Percentiles rank a stretch among this genome's conserved stretches.
Evolutionary conservation across 1,140 invertebrate genomes (phyloP).

Genomic region (Nautilus pompilius): DNA sequence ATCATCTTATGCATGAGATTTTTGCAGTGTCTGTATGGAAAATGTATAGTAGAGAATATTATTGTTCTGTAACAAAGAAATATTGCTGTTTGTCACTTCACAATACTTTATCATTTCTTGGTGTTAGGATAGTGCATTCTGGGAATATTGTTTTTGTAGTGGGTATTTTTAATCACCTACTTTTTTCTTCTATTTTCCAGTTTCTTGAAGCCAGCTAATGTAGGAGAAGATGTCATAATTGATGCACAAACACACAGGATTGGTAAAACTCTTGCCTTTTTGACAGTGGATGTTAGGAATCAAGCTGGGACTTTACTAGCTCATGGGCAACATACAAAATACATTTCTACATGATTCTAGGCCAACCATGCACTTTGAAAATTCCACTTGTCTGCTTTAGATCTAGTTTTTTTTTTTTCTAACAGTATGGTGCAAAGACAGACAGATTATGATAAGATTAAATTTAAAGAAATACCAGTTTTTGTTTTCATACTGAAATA

Average conservation of each 20-base stretch:
- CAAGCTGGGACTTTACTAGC: conserved; percentile 72
- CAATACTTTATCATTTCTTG: background rate
- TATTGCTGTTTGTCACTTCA: background rate
- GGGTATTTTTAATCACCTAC: background rate
- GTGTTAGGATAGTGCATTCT: background rate
- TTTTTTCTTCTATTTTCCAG: conserved; percentile 48
- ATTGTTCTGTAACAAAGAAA: background rate
- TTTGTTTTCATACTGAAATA: no score
- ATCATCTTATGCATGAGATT: no score
- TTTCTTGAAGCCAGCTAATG: conserved; percentile 67
- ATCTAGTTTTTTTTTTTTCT: no score
- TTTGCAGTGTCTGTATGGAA: background rate
- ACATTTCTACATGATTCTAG: no score
- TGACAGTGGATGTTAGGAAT: conserved; percentile 73
- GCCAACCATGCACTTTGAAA: no score
- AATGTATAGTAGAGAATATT: background rate
- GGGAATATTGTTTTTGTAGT: background rate
- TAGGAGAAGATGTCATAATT: conserved; percentile 76
- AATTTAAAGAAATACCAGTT: no score
- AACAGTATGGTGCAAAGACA: no score
- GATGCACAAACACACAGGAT: conserved; percentile 74
- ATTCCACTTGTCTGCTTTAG: no score
- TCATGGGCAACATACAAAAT: conserved; percentile 66
- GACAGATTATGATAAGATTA: background rate
- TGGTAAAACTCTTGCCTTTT: conserved; percentile 76